A percentile compares a stretch with the other conserved stretches of the same genome.
Evolutionary conservation across 2,797 vertebrate species (phyloP).

Genomic region (Anguilla obscura): DNA sequence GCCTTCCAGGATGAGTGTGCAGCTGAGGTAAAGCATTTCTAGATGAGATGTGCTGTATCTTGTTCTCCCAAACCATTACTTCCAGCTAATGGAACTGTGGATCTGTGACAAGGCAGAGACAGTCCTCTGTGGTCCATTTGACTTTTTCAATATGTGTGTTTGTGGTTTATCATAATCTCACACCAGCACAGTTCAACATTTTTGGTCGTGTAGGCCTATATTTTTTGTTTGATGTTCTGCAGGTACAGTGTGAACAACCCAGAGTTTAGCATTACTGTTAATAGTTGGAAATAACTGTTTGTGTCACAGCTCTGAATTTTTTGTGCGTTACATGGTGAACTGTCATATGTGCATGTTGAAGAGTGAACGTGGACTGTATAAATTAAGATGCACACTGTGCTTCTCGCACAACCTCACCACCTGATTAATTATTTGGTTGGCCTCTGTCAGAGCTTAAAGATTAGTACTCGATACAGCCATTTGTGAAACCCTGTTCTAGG

Average conservation of each 20-base stretch:
- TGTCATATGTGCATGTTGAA: too few relatives aligned
- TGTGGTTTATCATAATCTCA: background rate
- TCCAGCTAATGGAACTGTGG: background rate
- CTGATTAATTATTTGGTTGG: background rate
- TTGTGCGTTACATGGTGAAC: too few relatives aligned
- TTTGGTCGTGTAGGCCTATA: background rate
- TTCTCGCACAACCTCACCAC: background rate
- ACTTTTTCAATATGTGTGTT: too few relatives aligned
- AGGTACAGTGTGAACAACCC: background rate
- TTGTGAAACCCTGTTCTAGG: background rate
- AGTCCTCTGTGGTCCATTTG: background rate
- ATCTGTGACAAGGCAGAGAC: background rate
- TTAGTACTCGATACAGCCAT: background rate
- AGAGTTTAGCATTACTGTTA: background rate
- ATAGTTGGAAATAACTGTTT: background rate
- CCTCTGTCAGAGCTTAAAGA: background rate
- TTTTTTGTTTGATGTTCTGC: background rate
- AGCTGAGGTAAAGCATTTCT: background rate
- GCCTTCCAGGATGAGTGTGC: background rate
- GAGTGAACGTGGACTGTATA: background rate
- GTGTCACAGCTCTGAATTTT: too few relatives aligned
- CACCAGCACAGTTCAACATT: background rate
- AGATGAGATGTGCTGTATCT: background rate
- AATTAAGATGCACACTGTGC: background rate
- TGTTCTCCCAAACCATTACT: background rate